phyloP scores from a whole-genome alignment of 2,888 invertebrate genomes.

The Disparrhopalites patrizii region DNA sequence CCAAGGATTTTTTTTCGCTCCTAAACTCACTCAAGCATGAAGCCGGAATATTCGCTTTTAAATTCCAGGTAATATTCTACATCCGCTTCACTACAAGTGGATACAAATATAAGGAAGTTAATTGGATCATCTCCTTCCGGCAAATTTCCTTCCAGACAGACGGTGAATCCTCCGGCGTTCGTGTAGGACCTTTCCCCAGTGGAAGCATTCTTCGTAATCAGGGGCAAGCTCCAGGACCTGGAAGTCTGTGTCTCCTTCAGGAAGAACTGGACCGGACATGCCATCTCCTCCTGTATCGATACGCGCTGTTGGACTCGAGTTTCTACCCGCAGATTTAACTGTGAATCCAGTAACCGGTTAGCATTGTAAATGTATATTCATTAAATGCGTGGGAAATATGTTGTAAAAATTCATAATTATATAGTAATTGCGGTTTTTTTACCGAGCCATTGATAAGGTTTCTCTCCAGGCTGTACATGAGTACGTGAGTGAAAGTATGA shows the following conservation, averaged over 20 bases:
- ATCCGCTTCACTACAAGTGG: conserved; percentile 1
- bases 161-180: neutral
- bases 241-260: neutral
- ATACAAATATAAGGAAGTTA: conserved; percentile 6
- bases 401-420: neutral
- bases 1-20: too few species aligned
- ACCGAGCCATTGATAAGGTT: too few species aligned
- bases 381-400: too few species aligned
- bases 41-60: neutral
- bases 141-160: neutral
- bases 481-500: too few species aligned
- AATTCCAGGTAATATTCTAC: neutral
- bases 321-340: neutral
- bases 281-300: neutral
- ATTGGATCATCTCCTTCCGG: neutral
- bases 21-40: too few species aligned
- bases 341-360: neutral
- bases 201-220: neutral
- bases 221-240: conserved; percentile 11
- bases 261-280: conserved; percentile 10
- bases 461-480: too few species aligned
- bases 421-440: neutral
- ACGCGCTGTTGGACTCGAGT: neutral
- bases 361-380: neutral
- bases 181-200: neutral